Base-by-base conservation (phyloP, 1,140 invertebrate genomes). In the Dermatophagoides farinae region DNA sequence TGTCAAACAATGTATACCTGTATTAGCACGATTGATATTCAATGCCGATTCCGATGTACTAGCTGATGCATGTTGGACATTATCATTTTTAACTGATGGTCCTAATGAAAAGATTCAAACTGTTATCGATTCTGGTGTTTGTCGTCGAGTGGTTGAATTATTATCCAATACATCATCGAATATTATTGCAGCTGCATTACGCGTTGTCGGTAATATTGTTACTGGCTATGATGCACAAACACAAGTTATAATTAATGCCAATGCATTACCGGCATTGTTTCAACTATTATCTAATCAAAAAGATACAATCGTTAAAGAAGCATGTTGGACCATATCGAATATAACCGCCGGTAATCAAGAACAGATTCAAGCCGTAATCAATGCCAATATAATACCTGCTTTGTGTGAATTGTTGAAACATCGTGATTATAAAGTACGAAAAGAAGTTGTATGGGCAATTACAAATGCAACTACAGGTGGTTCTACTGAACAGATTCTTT, bases 81-180 rank as follows among this genome's bases (percentile, higher is more conserved):
- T 93, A 20, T 83, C 88, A 41, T 97, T 97, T 71, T 72, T 97
- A 38, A 90, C 86, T 11, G 92, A 97, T 74, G 92, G 92, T 49
- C 88, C 92, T 38, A 96, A 97, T 74, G 90, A 97, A 65, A 95
- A 96, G 76, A 97, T 97, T 67, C 91, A 97, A 75, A 85, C 88
- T 59, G 92, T 97, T 41, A 93, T 97, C 64, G 88, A 97, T 75
- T 85, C 90, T 47, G 90, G 91, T 2, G 91, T 97, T 41, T 95
- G 88, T 70, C 76, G 88, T 64, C 78, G 91, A 67, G 78, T 97
- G 38, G 91, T 97, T 1, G 91, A 97, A 76, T 74, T 97, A 44
- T 76, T 97, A 25, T 85, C 88, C 87, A 85, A 93, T 74, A 80
- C 81, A 62, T 82, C 88, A 68, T 80, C 85, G 49, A 89, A 83